These are phyloP conservation scores for Brachyopa scutellaris DNA, from an alignment of 2,888 invertebrate genomes.

Conservation along the genomic window DNA sequence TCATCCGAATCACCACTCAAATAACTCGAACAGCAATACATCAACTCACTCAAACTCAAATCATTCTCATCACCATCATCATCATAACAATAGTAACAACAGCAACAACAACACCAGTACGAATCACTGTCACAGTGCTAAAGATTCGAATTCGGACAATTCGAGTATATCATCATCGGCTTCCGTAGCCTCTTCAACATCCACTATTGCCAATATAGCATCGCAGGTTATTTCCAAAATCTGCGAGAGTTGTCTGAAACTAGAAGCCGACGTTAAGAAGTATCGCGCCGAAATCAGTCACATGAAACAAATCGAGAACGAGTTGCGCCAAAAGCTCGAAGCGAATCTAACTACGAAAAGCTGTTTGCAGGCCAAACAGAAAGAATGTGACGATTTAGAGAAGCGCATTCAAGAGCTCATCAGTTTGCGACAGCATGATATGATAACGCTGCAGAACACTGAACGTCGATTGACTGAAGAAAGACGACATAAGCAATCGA, in stretches of 20 bases:
- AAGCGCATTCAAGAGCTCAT: constrained; percentile 90
- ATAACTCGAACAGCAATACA: constrained; percentile 63
- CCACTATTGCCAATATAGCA: constrained; percentile 79
- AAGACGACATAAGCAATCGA: constrained; percentile 88
- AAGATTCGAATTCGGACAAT: constrained; percentile 74
- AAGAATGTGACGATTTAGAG: constrained; percentile 93
- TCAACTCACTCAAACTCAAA: constrained; percentile 67
- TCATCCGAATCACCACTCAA: constrained; percentile 77
- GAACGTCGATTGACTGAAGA: constrained; percentile 93
- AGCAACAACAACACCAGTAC: constrained; percentile 85
- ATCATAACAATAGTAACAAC: constrained; percentile 43
- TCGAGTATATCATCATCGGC: constrained; percentile 78
- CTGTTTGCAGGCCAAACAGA: constrained; percentile 88
- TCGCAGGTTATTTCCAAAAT: constrained; percentile 81
- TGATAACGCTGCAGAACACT: constrained; percentile 87
- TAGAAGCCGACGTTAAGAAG: constrained; percentile 81
- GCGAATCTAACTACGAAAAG: constrained; percentile 87
- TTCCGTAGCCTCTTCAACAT: constrained; percentile 76
- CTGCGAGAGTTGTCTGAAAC: constrained; percentile 81
- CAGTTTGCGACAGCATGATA: constrained; percentile 89
- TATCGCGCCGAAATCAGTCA: constrained; percentile 81
- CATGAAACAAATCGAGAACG: constrained; percentile 82
- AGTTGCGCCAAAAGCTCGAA: constrained; percentile 82
- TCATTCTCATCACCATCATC: constrained; percentile 66
- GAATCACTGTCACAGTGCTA: constrained; percentile 69